These are phyloP conservation scores for Percopsis transmontana DNA, from an alignment of 2,113 vertebrate genomes.

Conservation along the genomic window DNA sequence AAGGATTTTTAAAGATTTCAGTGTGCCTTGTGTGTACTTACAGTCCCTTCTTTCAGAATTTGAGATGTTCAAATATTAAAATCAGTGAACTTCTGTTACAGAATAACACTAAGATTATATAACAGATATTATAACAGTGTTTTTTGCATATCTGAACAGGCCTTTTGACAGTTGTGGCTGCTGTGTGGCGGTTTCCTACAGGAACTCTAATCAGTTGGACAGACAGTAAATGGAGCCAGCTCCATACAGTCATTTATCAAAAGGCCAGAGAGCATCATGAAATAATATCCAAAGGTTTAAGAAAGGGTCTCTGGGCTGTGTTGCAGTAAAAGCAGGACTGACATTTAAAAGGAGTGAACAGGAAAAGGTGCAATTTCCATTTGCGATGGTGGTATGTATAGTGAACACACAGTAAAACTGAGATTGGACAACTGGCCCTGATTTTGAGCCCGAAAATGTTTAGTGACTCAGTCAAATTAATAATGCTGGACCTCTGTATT, in stretches of 20 bases:
- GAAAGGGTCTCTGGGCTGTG: conserved; percentile 54
- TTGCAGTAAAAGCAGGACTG: conserved; percentile 25
- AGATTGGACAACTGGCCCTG: conserved; percentile 54
- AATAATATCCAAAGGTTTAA: conserved; percentile 25
- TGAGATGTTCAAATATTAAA: background rate
- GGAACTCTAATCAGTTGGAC: conserved; percentile 45
- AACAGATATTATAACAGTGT: background rate
- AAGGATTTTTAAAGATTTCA: background rate
- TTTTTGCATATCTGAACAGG: background rate
- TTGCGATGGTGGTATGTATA: background rate
- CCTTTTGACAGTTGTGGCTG: conserved; percentile 21
- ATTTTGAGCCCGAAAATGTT: conserved; percentile 41
- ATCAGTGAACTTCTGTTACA: background rate
- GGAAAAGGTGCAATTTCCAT: conserved; percentile 20
- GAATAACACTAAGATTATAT: background rate
- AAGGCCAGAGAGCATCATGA: conserved; percentile 36
- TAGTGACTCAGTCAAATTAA: conserved; percentile 62
- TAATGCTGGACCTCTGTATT: conserved; percentile 44
- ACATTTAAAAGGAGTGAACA: conserved; percentile 41
- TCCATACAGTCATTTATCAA: conserved; percentile 60
- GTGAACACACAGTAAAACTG: conserved; percentile 8
- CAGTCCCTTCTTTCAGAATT: too few species aligned
- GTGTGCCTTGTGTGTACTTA: too few species aligned
- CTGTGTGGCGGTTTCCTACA: background rate
- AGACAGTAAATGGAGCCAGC: conserved; percentile 45